Evolutionary conservation across 1,140 invertebrate genomes (phyloP).

Genomic region (Cyphomyrmex costatus): DNA sequence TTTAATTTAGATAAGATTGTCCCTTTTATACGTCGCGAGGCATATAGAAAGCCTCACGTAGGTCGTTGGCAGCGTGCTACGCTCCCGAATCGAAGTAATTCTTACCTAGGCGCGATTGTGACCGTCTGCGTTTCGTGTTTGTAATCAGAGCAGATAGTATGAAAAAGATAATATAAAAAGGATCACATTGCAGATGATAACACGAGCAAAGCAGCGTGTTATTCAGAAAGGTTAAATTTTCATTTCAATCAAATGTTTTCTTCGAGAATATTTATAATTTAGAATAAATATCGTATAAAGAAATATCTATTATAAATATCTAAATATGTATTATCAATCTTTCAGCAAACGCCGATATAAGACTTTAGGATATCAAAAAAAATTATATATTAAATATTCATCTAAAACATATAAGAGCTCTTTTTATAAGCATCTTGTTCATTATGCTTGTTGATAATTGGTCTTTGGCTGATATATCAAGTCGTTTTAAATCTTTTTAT

Average conservation of each 20-base stretch:
- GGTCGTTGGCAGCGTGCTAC: constrained; percentile 26
- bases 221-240: neutral
- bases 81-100: constrained; percentile 64
- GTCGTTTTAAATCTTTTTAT: neutral
- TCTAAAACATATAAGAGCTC: neutral
- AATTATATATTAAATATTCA: neutral
- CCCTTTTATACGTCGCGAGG: constrained; percentile 67
- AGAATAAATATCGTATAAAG: no score
- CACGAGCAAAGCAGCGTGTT: neutral
- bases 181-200: neutral
- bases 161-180: constrained; percentile 23
- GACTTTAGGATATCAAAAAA: neutral
- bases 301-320: no score
- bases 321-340: neutral
- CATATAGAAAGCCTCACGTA: constrained; percentile 62
- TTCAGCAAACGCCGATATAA: neutral
- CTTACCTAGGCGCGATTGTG: constrained; percentile 42
- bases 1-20: constrained; percentile 80
- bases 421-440: neutral
- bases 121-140: constrained; percentile 51
- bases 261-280: neutral
- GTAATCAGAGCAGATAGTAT: constrained; percentile 11
- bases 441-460: neutral
- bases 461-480: neutral
- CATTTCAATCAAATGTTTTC: constrained; percentile 8